A percentile compares a stretch with the other conserved stretches of the same genome.
Conservation (phyloP, 2,888 invertebrate species). For the Fissipunctia ypsillon region DNA sequence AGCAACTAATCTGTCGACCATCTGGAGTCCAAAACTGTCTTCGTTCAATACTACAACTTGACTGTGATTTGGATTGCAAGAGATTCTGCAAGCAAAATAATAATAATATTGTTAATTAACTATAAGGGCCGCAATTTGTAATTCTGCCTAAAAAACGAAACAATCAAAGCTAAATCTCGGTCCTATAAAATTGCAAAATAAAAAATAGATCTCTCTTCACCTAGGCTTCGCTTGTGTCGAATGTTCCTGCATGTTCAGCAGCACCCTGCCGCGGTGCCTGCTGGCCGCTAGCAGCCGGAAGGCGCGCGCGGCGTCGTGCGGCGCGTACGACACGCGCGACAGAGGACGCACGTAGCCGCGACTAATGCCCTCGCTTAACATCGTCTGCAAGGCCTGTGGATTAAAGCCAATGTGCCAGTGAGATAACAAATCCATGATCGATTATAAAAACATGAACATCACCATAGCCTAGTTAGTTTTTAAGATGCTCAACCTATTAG, state of each 20-base stretch:
- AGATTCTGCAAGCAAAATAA: slow-evolving; percentile 55
- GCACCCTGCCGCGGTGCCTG: slow-evolving; percentile 78
- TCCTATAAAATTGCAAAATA: neutral
- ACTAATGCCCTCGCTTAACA: slow-evolving; percentile 78
- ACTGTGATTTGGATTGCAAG: slow-evolving; percentile 49
- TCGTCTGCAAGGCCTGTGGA: slow-evolving; percentile 71
- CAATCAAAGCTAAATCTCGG: neutral
- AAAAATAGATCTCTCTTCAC: slow-evolving; percentile 48
- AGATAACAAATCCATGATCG: neutral
- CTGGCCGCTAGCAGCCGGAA: slow-evolving; percentile 76
- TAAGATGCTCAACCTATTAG: neutral
- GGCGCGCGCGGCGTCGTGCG: slow-evolving; percentile 66
- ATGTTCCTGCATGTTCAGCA: slow-evolving; percentile 69
- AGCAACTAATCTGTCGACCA: slow-evolving; percentile 71
- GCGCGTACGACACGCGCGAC: slow-evolving; percentile 5
- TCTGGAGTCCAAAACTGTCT: slow-evolving; percentile 66
- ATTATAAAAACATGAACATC: neutral
- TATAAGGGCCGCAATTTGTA: neutral
- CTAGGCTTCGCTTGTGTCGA: slow-evolving; percentile 54
- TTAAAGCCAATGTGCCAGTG: slow-evolving; percentile 1
- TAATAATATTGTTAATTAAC: neutral
- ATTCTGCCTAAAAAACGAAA: neutral
- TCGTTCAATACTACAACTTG: slow-evolving; percentile 71
- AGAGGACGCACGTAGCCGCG: slow-evolving; percentile 80
- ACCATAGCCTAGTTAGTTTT: neutral